Evolutionary conservation across 2,113 vertebrate species (phyloP).

Genomic region (Gallinago media): DNA sequence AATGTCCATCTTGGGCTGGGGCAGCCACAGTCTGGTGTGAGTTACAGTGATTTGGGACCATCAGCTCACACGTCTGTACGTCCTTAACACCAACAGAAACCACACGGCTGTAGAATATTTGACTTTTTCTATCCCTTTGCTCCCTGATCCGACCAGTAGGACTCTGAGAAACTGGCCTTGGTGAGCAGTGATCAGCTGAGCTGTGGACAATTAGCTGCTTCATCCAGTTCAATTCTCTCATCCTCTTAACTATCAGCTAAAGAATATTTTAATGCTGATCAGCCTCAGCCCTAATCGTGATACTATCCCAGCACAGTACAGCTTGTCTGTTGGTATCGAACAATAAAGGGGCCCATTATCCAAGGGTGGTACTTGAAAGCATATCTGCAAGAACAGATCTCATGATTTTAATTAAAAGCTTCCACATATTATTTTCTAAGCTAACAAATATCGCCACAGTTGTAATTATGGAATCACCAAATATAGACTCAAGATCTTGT

Average conservation of each 20-base stretch:
- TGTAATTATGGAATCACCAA: slow-evolving; percentile 65
- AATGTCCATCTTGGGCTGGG: fast-evolving
- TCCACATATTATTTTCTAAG: slow-evolving; percentile 58
- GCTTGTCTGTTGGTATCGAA: not conserved
- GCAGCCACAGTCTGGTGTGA: not conserved
- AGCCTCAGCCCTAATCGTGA: not conserved
- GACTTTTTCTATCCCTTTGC: not conserved
- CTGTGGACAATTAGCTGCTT: not conserved
- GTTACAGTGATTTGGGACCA: not conserved
- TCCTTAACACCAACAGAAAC: not conserved
- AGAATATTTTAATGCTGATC: not conserved
- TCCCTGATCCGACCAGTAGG: not conserved
- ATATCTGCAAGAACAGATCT: slow-evolving; percentile 39
- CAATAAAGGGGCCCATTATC: slow-evolving; percentile 25
- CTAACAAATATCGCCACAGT: slow-evolving; percentile 45
- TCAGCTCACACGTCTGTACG: not conserved
- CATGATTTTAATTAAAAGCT: slow-evolving; percentile 68
- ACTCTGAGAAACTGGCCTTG: not conserved
- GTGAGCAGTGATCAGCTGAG: not conserved
- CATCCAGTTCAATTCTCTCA: not conserved
- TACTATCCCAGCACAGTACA: not conserved
- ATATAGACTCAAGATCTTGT: slow-evolving; percentile 56
- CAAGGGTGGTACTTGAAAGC: slow-evolving; percentile 34
- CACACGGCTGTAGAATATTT: not conserved
- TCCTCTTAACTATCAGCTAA: not conserved